Percentiles rank a stretch among this genome's conserved stretches.
phyloP scores from a whole-genome alignment of 2,888 invertebrate species.

The Tanypteryx hageni region DNA sequence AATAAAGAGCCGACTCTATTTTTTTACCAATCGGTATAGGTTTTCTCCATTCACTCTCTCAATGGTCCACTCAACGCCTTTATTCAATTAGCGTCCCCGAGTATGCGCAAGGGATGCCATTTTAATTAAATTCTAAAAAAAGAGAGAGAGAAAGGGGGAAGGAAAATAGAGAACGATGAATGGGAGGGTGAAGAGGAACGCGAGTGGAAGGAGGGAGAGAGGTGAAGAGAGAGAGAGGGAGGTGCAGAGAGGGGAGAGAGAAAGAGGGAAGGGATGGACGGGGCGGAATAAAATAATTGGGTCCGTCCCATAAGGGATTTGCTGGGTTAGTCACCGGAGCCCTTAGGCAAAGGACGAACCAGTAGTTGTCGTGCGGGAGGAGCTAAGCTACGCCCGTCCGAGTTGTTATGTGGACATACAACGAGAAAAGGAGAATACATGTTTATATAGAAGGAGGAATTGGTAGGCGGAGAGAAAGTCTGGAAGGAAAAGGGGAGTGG shows the following conservation, averaged over 20 bases:
- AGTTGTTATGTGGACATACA: not conserved
- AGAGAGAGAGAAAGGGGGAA: not conserved
- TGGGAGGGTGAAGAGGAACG: not conserved
- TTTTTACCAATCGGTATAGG: slow-evolving; percentile 25
- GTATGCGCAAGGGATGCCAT: slow-evolving; percentile 14
- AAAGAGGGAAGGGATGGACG: not conserved
- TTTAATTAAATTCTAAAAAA: slow-evolving; percentile 1
- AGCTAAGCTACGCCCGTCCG: not conserved
- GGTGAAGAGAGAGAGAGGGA: not conserved
- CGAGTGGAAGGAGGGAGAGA: not conserved
- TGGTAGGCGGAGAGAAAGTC: not conserved
- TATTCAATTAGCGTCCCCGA: slow-evolving; percentile 4
- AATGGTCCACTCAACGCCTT: not conserved
- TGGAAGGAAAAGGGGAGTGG: not conserved
- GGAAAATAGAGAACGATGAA: not conserved
- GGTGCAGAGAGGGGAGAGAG: not conserved
- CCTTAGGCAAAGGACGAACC: not conserved
- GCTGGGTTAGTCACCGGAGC: slow-evolving; percentile 17
- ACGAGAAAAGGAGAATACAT: not conserved
- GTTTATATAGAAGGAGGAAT: not conserved
- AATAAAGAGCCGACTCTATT: not conserved
- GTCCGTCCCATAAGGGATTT: slow-evolving; percentile 25
- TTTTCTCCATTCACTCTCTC: slow-evolving; percentile 24
- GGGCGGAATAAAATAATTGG: not conserved
- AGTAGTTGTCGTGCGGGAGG: not conserved